Percentiles rank a stretch among this genome's conserved stretches.
Evolutionary conservation across 2,888 invertebrate genomes (phyloP).

Genomic region (Keiferia lycopersicella): DNA sequence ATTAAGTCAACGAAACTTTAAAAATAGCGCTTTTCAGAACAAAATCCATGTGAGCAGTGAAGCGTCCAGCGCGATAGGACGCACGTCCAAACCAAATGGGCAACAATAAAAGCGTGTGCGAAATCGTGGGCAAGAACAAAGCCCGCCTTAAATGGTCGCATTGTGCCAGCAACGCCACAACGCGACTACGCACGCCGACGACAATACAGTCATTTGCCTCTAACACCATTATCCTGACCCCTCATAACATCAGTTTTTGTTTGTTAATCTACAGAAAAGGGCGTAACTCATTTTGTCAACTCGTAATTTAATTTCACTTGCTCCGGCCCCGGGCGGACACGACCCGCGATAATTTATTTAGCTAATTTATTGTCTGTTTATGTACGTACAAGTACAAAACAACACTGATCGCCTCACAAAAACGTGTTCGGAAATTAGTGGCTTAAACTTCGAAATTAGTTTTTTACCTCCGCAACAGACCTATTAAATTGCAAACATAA

Average conservation of each 20-base stretch:
- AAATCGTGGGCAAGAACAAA: constrained; percentile 76
- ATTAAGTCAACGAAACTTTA: background rate
- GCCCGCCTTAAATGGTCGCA: constrained; percentile 68
- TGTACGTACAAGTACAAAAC: too few relatives aligned
- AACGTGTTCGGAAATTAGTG: constrained; percentile 22
- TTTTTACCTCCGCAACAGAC: constrained; percentile 21
- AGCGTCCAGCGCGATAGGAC: constrained; percentile 41
- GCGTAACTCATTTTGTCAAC: constrained; percentile 81
- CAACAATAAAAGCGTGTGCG: constrained; percentile 70
- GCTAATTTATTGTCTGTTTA: constrained; percentile 65
- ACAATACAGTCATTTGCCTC: constrained; percentile 79
- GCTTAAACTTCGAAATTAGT: constrained; percentile 23
- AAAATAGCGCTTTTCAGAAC: background rate
- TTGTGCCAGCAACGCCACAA: constrained; percentile 52
- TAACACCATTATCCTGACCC: constrained; percentile 79
- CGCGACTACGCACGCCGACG: constrained; percentile 54
- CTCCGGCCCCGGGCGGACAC: constrained; percentile 65
- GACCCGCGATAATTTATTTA: constrained; percentile 62
- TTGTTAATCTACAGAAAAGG: constrained; percentile 81
- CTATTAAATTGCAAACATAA: constrained; percentile 42
- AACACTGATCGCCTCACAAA: constrained; percentile 40
- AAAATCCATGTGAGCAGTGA: constrained; percentile 38
- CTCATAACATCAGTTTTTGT: constrained; percentile 79
- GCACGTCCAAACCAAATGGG: constrained; percentile 54
- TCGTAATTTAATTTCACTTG: constrained; percentile 78